Conservation (phyloP, 2,797 vertebrate species). For the Sarcophilus harrisii region DNA sequence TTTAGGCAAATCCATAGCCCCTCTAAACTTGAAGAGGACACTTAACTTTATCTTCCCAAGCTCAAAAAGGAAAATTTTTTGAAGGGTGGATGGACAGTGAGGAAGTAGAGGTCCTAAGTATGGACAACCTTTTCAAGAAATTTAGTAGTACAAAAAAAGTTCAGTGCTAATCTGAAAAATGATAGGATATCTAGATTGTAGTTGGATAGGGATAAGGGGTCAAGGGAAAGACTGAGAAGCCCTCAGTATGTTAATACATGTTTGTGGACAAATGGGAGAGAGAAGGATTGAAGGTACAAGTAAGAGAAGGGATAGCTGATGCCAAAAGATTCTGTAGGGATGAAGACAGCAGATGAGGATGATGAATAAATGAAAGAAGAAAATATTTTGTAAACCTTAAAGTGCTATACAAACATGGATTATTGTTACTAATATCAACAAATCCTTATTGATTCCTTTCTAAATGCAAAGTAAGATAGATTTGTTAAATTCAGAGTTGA, state of each 20-base stretch:
- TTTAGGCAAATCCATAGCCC: neutral
- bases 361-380: neutral
- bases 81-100: neutral
- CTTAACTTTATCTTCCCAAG: neutral
- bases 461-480: neutral
- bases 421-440: neutral
- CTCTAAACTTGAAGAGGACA: neutral
- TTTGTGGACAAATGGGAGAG: neutral
- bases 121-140: neutral
- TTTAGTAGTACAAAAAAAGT: neutral
- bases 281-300: neutral
- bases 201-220: neutral
- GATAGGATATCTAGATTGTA: too few relatives aligned
- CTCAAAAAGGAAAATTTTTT: neutral
- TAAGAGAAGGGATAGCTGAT: neutral
- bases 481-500: neutral
- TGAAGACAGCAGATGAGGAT: neutral
- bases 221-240: neutral
- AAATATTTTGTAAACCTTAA: neutral
- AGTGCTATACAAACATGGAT: neutral
- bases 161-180: too few relatives aligned
- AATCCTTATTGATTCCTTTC: neutral
- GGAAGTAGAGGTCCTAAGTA: neutral
- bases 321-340: neutral
- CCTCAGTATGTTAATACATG: neutral